phyloP scores from a whole-genome alignment of 2,888 invertebrate species.

The Pycnomerus fuliginosus region DNA sequence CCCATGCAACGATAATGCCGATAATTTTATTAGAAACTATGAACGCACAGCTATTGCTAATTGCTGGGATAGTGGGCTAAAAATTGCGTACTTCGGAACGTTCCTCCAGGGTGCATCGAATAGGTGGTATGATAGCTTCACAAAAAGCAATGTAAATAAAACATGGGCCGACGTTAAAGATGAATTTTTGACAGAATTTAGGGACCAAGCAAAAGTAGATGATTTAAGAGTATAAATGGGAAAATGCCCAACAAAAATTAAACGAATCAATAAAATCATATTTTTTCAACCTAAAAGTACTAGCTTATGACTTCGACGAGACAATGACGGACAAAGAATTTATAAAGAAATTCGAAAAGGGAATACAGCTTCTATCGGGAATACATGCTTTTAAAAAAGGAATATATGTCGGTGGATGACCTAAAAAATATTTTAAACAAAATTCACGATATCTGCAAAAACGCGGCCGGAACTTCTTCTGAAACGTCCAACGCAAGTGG shows the following conservation, averaged over 20 bases:
- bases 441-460: too few relatives aligned
- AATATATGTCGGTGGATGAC: too few relatives aligned
- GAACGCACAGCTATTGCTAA: slow-evolving; percentile 1
- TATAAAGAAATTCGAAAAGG: slow-evolving; percentile 1
- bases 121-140: neutral
- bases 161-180: neutral
- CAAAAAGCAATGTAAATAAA: neutral
- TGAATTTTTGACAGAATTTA: slow-evolving; percentile 1
- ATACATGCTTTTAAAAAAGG: too few relatives aligned
- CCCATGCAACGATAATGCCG: neutral
- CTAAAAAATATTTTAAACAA: too few relatives aligned
- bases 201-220: slow-evolving; percentile 1
- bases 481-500: too few relatives aligned
- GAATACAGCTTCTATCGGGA: too few relatives aligned
- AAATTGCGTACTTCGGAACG: slow-evolving; percentile 1
- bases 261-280: slow-evolving; percentile 4
- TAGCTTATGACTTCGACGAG: slow-evolving; percentile 2
- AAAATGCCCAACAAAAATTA: slow-evolving; percentile 1
- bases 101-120: slow-evolving; percentile 1
- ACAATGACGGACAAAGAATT: slow-evolving; percentile 1
- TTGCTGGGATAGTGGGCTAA: neutral
- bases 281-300: slow-evolving; percentile 3
- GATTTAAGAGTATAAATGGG: slow-evolving; percentile 1
- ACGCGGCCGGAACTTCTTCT: too few relatives aligned
- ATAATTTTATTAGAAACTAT: slow-evolving; percentile 1